A percentile compares a stretch with the other conserved stretches of the same genome.
These are phyloP conservation scores for Nannobrachium achirus DNA, from an alignment of 2,113 vertebrate genomes.

Conservation along the genomic window DNA sequence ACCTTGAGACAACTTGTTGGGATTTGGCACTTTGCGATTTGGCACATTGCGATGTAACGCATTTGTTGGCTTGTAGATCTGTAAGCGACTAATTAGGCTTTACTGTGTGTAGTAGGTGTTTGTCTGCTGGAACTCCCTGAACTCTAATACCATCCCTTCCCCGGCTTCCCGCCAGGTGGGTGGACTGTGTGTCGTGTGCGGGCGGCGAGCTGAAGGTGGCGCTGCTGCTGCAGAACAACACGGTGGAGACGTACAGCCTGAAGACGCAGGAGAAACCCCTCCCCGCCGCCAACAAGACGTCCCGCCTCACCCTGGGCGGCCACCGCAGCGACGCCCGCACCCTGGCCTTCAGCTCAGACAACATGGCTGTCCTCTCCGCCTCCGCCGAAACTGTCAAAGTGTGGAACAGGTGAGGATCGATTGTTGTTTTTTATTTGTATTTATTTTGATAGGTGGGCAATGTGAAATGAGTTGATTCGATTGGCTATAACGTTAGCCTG, in stretches of 20 bases:
- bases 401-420: constrained; percentile 90
- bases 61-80: too few relatives aligned
- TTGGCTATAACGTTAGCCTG: constrained; percentile 22
- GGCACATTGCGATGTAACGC: too few relatives aligned
- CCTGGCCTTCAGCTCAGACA: constrained; percentile 94
- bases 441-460: too few relatives aligned
- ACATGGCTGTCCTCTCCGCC: constrained; percentile 92
- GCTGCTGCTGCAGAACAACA: constrained; percentile 93
- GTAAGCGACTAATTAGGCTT: too few relatives aligned
- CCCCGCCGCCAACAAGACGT: constrained; percentile 75
- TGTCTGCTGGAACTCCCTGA: too few relatives aligned
- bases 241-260: constrained; percentile 85
- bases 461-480: constrained; percentile 5
- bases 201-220: constrained; percentile 89
- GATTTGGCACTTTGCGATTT: too few relatives aligned
- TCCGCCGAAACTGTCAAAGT: constrained; percentile 92
- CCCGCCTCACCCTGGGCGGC: constrained; percentile 86
- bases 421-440: background rate
- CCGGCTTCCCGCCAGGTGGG: constrained; percentile 79
- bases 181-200: constrained; percentile 83
- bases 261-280: constrained; percentile 59
- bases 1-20: too few relatives aligned
- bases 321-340: constrained; percentile 94
- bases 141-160: background rate
- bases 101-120: too few relatives aligned